Conservation (phyloP, 2,113 vertebrate genomes). For the Peromyscus maniculatus region DNA sequence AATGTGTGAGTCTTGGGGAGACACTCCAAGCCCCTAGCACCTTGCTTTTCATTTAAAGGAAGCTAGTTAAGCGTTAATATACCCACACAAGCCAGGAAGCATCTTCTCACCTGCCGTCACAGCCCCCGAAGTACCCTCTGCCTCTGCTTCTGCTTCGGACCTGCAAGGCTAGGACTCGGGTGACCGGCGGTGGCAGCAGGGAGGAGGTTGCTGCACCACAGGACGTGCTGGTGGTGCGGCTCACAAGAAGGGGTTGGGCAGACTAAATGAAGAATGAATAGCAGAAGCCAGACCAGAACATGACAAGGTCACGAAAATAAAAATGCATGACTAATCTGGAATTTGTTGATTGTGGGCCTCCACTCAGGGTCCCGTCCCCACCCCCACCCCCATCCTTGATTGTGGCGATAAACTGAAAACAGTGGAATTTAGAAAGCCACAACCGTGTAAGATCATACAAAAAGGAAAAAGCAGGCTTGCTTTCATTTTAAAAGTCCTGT, state of each 20-base stretch:
- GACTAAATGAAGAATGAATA: no score
- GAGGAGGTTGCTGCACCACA: fast-evolving
- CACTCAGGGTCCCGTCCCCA: fast-evolving
- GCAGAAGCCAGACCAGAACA: not conserved
- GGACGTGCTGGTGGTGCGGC: not conserved
- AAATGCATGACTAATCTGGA: fast-evolving
- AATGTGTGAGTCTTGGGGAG: not conserved
- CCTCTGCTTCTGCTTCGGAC: not conserved
- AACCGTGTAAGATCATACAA: not conserved
- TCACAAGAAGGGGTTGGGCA: not conserved
- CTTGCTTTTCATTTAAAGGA: not conserved
- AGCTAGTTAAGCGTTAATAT: fast-evolving
- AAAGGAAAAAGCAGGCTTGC: not conserved
- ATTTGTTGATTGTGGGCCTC: no score
- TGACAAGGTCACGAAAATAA: fast-evolving
- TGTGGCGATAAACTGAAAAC: not conserved
- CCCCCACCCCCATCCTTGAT: not conserved
- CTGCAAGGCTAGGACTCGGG: fast-evolving
- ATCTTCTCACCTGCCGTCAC: not conserved
- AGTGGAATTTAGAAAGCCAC: no score
- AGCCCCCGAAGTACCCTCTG: not conserved
- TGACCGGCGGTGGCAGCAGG: fast-evolving
- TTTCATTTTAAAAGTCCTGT: not conserved
- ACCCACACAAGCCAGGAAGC: not conserved
- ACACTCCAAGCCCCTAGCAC: not conserved